Percentiles rank a stretch among this genome's conserved stretches.
Evolutionary conservation across 2,797 vertebrate genomes (phyloP).

Genomic region (Oryzias dopingdopingensis): DNA sequence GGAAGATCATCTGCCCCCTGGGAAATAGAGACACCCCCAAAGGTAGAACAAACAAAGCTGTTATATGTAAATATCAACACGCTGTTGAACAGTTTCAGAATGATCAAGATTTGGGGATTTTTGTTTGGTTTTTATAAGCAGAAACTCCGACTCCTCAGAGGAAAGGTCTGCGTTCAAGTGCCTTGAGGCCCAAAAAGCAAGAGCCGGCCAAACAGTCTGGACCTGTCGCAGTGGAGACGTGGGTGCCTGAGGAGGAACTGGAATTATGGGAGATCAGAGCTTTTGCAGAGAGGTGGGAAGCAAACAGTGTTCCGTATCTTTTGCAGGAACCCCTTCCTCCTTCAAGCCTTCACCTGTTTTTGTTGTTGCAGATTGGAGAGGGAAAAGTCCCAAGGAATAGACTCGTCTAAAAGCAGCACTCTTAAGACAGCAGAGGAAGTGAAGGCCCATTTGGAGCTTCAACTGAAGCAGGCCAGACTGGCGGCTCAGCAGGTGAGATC

Average conservation of each 20-base stretch:
- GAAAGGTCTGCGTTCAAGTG: constrained; percentile 96
- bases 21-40: constrained; percentile 92
- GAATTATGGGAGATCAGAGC: constrained; percentile 98
- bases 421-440: constrained; percentile 87
- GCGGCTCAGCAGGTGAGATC: constrained; percentile 86
- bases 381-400: constrained; percentile 91
- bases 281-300: constrained; percentile 90
- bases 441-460: constrained; percentile 87
- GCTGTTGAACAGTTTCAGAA: background rate
- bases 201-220: constrained; percentile 92
- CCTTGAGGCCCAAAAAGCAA: constrained; percentile 93
- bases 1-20: constrained; percentile 97
- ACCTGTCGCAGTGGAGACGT: constrained; percentile 93
- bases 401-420: constrained; percentile 85
- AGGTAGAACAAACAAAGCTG: constrained; percentile 72
- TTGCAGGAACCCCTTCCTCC: background rate
- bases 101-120: background rate
- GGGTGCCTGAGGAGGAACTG: constrained; percentile 95
- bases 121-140: constrained; percentile 39
- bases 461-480: constrained; percentile 88
- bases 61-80: background rate
- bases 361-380: constrained; percentile 85
- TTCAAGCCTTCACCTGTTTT: background rate
- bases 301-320: fast-evolving
- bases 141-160: constrained; percentile 97